Evolutionary conservation across 1,140 invertebrate genomes (phyloP).

Genomic region (Eriosoma lanigerum): DNA sequence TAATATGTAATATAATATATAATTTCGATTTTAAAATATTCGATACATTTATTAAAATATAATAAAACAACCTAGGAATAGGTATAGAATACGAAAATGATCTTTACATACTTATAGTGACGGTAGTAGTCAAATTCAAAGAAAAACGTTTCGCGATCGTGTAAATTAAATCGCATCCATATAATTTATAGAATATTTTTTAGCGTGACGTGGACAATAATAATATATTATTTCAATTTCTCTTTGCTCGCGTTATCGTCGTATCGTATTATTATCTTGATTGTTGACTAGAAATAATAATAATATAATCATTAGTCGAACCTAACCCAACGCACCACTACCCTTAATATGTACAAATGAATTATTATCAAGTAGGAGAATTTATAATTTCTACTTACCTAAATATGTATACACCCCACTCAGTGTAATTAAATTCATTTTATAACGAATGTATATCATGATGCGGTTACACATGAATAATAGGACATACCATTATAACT

Average conservation of each 20-base stretch:
- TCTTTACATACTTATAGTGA: too few relatives aligned
- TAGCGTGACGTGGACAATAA: too few relatives aligned
- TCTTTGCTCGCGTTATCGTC: too few relatives aligned
- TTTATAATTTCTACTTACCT: conserved; percentile 24
- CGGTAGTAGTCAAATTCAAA: too few relatives aligned
- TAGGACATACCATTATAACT: neutral
- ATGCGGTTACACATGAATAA: neutral
- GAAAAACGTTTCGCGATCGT: too few relatives aligned
- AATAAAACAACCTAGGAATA: neutral
- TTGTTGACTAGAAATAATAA: neutral
- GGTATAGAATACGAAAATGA: too few relatives aligned
- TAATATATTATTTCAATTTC: too few relatives aligned
- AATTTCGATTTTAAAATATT: neutral
- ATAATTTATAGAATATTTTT: too few relatives aligned
- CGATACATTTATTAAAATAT: neutral
- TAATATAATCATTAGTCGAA: neutral
- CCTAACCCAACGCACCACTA: neutral
- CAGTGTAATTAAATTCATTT: conserved; percentile 2
- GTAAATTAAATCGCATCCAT: too few relatives aligned
- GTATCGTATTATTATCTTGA: too few relatives aligned
- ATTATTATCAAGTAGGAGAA: neutral
- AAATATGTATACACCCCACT: neutral
- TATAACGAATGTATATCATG: neutral
- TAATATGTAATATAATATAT: too few relatives aligned
- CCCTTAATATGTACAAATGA: too few relatives aligned